Conservation (phyloP, 1,140 invertebrate species). For the Planococcus citri region DNA sequence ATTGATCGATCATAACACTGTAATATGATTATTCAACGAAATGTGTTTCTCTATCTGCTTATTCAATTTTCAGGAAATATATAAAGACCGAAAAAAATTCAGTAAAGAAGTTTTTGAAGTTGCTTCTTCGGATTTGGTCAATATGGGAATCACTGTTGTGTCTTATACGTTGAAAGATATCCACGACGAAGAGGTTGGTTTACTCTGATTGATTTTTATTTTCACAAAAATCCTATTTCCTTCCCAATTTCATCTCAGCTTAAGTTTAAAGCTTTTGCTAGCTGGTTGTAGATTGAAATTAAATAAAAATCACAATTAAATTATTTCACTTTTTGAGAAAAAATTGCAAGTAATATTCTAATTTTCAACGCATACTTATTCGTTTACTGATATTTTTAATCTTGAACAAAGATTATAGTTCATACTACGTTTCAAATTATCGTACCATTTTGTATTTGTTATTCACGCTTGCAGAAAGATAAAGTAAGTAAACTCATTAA, state of each 20-base stretch:
- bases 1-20: constrained; percentile 22
- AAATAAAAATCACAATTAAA: constrained; percentile 8
- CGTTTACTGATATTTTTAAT: no score
- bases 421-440: not conserved
- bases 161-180: constrained; percentile 97
- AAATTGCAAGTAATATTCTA: no score
- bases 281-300: not conserved
- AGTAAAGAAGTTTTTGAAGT: constrained; percentile 94
- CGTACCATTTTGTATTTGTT: not conserved
- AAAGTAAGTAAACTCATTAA: not conserved
- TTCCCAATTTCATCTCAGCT: not conserved
- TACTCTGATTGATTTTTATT: not conserved
- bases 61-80: constrained; percentile 63
- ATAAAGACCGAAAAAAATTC: constrained; percentile 97
- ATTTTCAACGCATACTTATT: no score
- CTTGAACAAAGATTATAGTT: no score
- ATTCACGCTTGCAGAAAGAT: constrained; percentile 3
- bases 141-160: constrained; percentile 97
- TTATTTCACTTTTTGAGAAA: not conserved
- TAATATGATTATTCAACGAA: not conserved
- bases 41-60: not conserved
- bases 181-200: constrained; percentile 83
- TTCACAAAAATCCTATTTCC: not conserved
- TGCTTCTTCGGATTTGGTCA: constrained; percentile 88
- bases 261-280: not conserved